Conservation (phyloP, 2,888 invertebrate genomes). For the Himalopsyche japonica region DNA sequence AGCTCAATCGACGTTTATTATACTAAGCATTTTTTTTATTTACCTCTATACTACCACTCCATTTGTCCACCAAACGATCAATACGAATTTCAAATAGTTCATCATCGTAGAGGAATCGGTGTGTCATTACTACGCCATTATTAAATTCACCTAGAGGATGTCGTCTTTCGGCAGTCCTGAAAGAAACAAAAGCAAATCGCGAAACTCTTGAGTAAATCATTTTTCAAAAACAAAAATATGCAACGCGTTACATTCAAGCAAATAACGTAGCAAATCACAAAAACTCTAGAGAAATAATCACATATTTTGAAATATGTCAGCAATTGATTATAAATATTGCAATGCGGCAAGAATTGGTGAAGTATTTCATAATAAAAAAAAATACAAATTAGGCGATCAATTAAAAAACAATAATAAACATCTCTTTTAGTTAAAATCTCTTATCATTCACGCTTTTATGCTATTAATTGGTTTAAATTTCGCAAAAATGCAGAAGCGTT, state of each 20-base stretch:
- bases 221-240: neutral
- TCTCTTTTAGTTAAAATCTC: neutral
- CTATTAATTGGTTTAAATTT: too few relatives aligned
- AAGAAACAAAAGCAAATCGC: conserved; percentile 12
- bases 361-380: too few relatives aligned
- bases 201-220: neutral
- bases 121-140: conserved; percentile 95
- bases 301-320: too few relatives aligned
- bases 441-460: neutral
- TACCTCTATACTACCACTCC: conserved; percentile 91
- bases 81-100: conserved; percentile 95
- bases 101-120: conserved; percentile 81
- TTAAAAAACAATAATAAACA: too few relatives aligned
- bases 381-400: too few relatives aligned
- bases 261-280: neutral
- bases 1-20: too few relatives aligned
- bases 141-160: conserved; percentile 93
- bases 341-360: neutral
- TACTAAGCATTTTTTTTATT: neutral
- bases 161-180: conserved; percentile 81
- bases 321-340: neutral
- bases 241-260: neutral
- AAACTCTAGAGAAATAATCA: too few relatives aligned
- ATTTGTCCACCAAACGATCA: conserved; percentile 90
- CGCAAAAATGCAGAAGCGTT: too few relatives aligned